Base-by-base conservation (phyloP, 2,888 invertebrate species). In the Craniophora ligustri region DNA sequence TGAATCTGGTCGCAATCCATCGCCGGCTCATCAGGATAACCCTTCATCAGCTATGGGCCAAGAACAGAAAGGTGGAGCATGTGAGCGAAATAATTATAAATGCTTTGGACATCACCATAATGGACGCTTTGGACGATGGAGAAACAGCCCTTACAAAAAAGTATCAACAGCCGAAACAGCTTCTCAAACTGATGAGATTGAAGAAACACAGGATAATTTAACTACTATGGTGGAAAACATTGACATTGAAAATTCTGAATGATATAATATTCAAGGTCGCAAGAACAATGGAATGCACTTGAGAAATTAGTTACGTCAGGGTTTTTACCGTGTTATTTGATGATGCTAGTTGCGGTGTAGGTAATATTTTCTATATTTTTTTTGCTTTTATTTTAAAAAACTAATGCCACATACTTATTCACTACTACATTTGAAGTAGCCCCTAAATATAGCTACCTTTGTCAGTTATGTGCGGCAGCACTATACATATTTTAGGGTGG, bases 151-250 rank as follows among this genome's bases (percentile, higher is more conserved):
- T 14, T 40, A 35, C n/a, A 69, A 53, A 0, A 28, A 42, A 46
- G 40, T 11, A 10, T 10, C 36, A 16, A n/a, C 48, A 21, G 10
- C 41, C 3, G 72, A 78, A 8, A 66, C 38, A 34, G 31, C 62
- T 7, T 5, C 39, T 30, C 66, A 72, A 55, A 57, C 70, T 11
- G 67, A 68, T 11, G 56, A 36, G 21, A 40, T 44, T 39, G 68
- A 70, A 26, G 50, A 56, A 13, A 10, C 40, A 34, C 68, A 73
- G 19, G 72, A 70, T 23, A 76, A 76, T 57, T 44, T 77, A 19
- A 63, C 60, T 11, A 47, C 19, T 13, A 55, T 75, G 69, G 79
- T 78, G 40, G 76, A 81, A 46, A 75, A 69, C 31, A 73, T 79
- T 28, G 54, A 54, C 34, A 62, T 64, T 63, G 70, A 60, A 32